Conservation (phyloP, 2,888 invertebrate species). For the Luffia ferchaultella region DNA sequence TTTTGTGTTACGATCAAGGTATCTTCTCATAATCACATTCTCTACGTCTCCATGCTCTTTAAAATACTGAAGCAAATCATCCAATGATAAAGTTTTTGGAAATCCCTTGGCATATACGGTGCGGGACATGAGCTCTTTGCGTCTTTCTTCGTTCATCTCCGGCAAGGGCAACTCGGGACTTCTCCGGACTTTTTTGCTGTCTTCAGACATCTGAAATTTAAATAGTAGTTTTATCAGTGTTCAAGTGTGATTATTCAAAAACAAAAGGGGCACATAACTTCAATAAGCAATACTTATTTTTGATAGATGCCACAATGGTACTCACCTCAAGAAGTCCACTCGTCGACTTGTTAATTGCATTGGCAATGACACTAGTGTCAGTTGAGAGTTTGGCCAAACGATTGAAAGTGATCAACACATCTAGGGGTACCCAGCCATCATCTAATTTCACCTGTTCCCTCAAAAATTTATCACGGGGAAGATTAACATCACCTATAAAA, state of each 20-base stretch:
- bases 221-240: too few relatives aligned
- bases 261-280: too few relatives aligned
- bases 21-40: constrained; percentile 71
- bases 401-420: constrained; percentile 88
- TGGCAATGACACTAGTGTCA: constrained; percentile 74
- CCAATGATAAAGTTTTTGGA: constrained; percentile 72
- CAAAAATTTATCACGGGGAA: constrained; percentile 93
- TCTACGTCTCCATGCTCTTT: constrained; percentile 73
- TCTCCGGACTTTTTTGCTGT: constrained; percentile 76
- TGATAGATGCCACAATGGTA: too few relatives aligned
- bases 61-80: constrained; percentile 78
- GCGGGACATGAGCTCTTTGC: constrained; percentile 76
- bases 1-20: constrained; percentile 70
- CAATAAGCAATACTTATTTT: too few relatives aligned
- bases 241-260: constrained; percentile 73
- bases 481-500: constrained; percentile 88
- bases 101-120: constrained; percentile 92
- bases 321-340: constrained; percentile 76
- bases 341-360: constrained; percentile 78
- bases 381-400: constrained; percentile 76
- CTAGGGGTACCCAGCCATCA: constrained; percentile 91
- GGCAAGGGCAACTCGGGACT: constrained; percentile 79
- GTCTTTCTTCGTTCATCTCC: constrained; percentile 82
- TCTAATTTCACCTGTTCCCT: constrained; percentile 83
- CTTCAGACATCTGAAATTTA: constrained; percentile 66